These are phyloP conservation scores for Neoaliturus tenellus DNA, from an alignment of 2,888 invertebrate genomes.

Conservation along the genomic window DNA sequence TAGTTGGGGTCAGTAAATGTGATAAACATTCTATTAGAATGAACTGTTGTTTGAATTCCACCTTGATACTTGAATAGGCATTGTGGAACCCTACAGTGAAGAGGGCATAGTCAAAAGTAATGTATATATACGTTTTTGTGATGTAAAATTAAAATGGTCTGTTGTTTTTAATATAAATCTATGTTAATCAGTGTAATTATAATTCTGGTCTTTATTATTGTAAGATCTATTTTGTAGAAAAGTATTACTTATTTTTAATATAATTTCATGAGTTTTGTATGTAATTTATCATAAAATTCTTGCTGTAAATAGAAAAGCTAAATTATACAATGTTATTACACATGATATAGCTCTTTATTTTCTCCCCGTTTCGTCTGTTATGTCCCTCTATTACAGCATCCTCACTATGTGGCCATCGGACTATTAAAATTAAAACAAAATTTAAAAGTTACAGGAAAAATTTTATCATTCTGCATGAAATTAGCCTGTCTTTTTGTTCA, in stretches of 20 bases:
- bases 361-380: slow-evolving; percentile 62
- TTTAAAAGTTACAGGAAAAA: no score
- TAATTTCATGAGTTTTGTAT: slow-evolving; percentile 55
- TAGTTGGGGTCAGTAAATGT: slow-evolving; percentile 30
- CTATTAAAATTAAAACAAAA: no score
- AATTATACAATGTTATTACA: slow-evolving; percentile 58
- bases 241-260: slow-evolving; percentile 56
- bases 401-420: no score
- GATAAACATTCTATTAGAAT: slow-evolving; percentile 33
- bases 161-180: slow-evolving; percentile 45
- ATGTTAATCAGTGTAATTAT: slow-evolving; percentile 46
- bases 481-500: no score
- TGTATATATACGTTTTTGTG: slow-evolving; percentile 45
- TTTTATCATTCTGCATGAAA: no score
- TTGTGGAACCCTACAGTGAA: slow-evolving; percentile 14
- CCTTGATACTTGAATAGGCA: slow-evolving; percentile 19
- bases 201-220: slow-evolving; percentile 41
- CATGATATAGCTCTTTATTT: background rate
- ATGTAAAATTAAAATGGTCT: slow-evolving; percentile 42
- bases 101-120: slow-evolving; percentile 42
- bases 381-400: background rate
- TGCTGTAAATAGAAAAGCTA: slow-evolving; percentile 56
- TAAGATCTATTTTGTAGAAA: slow-evolving; percentile 49
- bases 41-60: background rate
- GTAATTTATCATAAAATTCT: slow-evolving; percentile 54